Conservation (phyloP, 2,113 vertebrate species). For the Coptodon rendalli region DNA sequence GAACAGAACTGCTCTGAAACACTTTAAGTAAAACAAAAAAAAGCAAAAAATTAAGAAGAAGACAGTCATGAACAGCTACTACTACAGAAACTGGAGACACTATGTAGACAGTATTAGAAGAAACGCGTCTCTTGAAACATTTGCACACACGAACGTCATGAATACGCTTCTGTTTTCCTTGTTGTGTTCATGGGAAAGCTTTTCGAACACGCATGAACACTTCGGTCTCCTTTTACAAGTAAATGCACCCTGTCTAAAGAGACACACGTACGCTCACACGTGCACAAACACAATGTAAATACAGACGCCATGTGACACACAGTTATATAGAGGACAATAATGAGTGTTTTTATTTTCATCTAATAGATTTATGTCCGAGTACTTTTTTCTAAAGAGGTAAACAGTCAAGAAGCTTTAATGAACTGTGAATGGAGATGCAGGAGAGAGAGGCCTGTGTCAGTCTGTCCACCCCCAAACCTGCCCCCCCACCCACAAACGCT, state of each 20-base stretch:
- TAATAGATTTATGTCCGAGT: slow-evolving; percentile 73
- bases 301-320: slow-evolving; percentile 30
- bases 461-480: neutral
- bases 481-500: neutral
- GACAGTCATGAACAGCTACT: neutral
- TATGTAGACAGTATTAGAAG: slow-evolving; percentile 49
- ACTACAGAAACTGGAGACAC: slow-evolving; percentile 25
- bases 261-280: slow-evolving; percentile 5
- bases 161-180: neutral
- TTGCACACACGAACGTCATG: slow-evolving; percentile 40
- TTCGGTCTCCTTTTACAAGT: slow-evolving; percentile 20
- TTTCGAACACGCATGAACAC: neutral
- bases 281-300: slow-evolving; percentile 47
- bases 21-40: neutral
- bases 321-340: slow-evolving; percentile 57
- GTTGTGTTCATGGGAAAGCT: neutral
- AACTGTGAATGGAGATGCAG: slow-evolving; percentile 72
- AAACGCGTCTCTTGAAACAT: slow-evolving; percentile 6
- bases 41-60: neutral
- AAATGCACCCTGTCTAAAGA: slow-evolving; percentile 23
- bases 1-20: neutral
- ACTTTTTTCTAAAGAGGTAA: slow-evolving; percentile 66
- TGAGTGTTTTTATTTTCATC: slow-evolving; percentile 74
- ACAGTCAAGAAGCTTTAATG: slow-evolving; percentile 76
- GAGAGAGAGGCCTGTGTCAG: neutral